Percentiles rank a stretch among this genome's conserved stretches.
These are phyloP conservation scores for Taenaris catops DNA, from an alignment of 2,888 invertebrate genomes.

Conservation along the genomic window DNA sequence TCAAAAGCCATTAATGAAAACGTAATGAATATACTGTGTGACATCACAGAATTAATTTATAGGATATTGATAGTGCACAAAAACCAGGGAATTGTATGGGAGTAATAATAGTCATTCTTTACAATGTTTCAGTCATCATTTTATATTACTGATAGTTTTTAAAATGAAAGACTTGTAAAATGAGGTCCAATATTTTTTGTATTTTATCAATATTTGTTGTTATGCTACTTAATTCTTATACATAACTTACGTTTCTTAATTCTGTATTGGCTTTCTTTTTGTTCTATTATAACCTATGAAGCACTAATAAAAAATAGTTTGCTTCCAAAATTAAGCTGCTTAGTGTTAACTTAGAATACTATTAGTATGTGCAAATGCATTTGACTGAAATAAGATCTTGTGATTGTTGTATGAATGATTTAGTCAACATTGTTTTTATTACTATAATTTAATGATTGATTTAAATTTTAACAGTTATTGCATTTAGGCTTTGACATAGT, in stretches of 20 bases:
- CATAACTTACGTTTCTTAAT: slow-evolving; percentile 32
- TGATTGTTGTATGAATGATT: slow-evolving; percentile 67
- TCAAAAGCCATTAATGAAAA: slow-evolving; percentile 5
- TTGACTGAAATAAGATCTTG: slow-evolving; percentile 70
- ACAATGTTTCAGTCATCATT: slow-evolving; percentile 19
- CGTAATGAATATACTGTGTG: slow-evolving; percentile 2
- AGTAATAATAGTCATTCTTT: slow-evolving; percentile 25
- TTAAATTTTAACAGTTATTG: slow-evolving; percentile 54
- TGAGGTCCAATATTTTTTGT: slow-evolving; percentile 66
- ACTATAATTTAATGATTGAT: too few relatives aligned
- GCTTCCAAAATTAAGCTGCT: slow-evolving; percentile 66
- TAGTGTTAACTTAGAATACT: slow-evolving; percentile 51
- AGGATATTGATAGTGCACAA: slow-evolving; percentile 18
- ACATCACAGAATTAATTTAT: slow-evolving; percentile 9
- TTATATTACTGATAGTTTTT: slow-evolving; percentile 29
- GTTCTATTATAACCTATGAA: slow-evolving; percentile 42
- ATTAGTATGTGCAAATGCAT: slow-evolving; percentile 58
- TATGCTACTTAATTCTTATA: slow-evolving; percentile 27
- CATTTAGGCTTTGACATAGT: slow-evolving; percentile 69
- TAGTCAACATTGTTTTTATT: slow-evolving; percentile 53
- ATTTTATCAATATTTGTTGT: slow-evolving; percentile 36
- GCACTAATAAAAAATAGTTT: slow-evolving; percentile 65
- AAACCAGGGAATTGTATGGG: slow-evolving; percentile 17
- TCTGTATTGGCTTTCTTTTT: slow-evolving; percentile 54
- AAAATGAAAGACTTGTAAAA: slow-evolving; percentile 60